Evolutionary conservation across 2,888 invertebrate species (phyloP), one percentile per base, ranked within the genome.

Genomic region (Nephrocerus scutellatus): DNA sequence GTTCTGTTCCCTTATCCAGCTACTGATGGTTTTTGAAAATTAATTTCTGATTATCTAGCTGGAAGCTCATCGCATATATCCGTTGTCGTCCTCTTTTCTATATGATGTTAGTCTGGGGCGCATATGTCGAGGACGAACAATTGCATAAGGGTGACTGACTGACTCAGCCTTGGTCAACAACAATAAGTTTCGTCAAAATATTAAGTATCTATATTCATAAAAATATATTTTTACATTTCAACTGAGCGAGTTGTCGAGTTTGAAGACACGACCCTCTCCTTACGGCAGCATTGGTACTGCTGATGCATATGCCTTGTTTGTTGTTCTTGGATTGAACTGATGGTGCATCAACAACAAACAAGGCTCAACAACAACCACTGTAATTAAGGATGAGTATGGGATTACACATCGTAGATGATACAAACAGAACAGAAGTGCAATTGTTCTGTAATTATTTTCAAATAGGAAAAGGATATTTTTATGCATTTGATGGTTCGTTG

Each of bases 41-140:
- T 64, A 66, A 64, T 66, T 64, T 63, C 60, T 60, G 62, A 64
- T 66, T 66, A 64, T 63, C 63, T 64, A 41, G 62, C 57, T 60
- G 56, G 56, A n/a, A n/a, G n/a, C 21, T 33, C 24, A 37, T 32
- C 44, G 41, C 41, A 44, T 44, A 41, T 44, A 41, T 41, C 35
- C 38, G 31, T 36, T 29, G 28, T 24, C 7, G 23, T 6, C 12
- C 9, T 7, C 4, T 38, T n/a, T 19, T 10, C 24, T 21, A n/a
- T 7, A 8, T n/a, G 7, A n/a, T 28, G 8, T 8, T 12, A n/a
- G 28, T 13, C n/a, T n/a, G n/a, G n/a, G 36, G 31, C 47, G 42
- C 30, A 35, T 42, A 37, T 38, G 39, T n/a, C 12, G 31, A 36
- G 39, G 41, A 43, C 39, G 42, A 43, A 40, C 44, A 35, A 41